Percentiles rank a stretch among this genome's conserved stretches.
Evolutionary conservation across 2,888 invertebrate species (phyloP).

Genomic region (Noctua pronuba): DNA sequence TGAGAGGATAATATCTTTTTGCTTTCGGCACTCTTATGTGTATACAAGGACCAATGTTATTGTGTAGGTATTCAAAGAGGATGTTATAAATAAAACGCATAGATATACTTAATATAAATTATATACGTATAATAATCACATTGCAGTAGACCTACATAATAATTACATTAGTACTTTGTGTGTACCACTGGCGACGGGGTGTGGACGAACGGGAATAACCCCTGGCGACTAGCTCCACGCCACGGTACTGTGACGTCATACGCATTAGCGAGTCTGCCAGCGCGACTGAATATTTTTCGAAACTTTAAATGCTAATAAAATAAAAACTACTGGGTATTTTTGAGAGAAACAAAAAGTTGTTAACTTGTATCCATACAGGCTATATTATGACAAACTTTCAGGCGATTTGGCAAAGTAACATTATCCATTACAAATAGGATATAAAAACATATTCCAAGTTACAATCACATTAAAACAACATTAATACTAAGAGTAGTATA

Average conservation of each 20-base stretch:
- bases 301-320: constrained; percentile 28
- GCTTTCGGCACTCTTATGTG: constrained; percentile 9
- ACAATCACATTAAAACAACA: constrained; percentile 22
- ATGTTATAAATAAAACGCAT: constrained; percentile 24
- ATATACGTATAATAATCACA: constrained; percentile 22
- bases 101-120: constrained; percentile 18
- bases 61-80: constrained; percentile 7
- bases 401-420: no score
- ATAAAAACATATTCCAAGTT: constrained; percentile 16
- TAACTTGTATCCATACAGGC: constrained; percentile 28
- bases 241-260: constrained; percentile 22
- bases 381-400: constrained; percentile 24
- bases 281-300: constrained; percentile 24
- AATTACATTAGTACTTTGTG: constrained; percentile 16
- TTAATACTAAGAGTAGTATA: constrained; percentile 24
- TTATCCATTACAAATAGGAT: constrained; percentile 20
- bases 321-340: constrained; percentile 23
- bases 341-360: constrained; percentile 23
- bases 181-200: constrained; percentile 18
- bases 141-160: constrained; percentile 21
- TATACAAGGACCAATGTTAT: constrained; percentile 7
- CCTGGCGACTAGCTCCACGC: constrained; percentile 20
- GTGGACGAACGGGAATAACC: constrained; percentile 21
- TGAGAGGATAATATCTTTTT: constrained; percentile 19
- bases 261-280: constrained; percentile 15